Evolutionary conservation across 2,797 vertebrate genomes (phyloP).

Genomic region (Melanogrammus aeglefinus): DNA sequence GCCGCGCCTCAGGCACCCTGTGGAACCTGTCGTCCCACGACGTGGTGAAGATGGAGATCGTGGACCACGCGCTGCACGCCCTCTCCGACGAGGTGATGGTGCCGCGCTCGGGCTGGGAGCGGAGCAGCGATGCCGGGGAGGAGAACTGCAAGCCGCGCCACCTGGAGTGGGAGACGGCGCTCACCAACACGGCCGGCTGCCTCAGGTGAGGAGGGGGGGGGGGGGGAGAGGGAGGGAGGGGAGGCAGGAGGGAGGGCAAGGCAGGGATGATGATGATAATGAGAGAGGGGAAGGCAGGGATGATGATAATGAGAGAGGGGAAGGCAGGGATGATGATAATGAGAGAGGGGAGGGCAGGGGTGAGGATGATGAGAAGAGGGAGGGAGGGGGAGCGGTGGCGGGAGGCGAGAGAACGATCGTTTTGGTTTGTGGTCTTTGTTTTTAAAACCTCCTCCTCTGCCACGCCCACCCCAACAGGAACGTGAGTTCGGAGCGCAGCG

Average conservation of each 20-base stretch:
- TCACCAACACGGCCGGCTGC: conserved; percentile 97
- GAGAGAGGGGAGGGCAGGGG: not conserved
- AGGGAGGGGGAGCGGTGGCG: not conserved
- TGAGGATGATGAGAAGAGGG: not conserved
- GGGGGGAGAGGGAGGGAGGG: conserved; percentile 2
- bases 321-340: too few relatives aligned
- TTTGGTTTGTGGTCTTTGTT: conserved; percentile 25
- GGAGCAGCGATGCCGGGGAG: conserved; percentile 73
- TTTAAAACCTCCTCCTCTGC: conserved; percentile 14
- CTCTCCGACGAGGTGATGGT: conserved; percentile 91
- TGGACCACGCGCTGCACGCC: conserved; percentile 92
- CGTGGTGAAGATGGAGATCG: conserved; percentile 97
- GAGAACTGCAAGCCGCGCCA: conserved; percentile 93
- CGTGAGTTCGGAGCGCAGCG: conserved; percentile 93
- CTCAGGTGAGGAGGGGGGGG: conserved; percentile 76
- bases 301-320: too few relatives aligned
- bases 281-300: not conserved
- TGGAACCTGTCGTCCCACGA: conserved; percentile 98
- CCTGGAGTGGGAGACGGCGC: conserved; percentile 91
- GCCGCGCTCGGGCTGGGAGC: conserved; percentile 92
- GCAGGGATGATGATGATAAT: not conserved
- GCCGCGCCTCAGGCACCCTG: conserved; percentile 79
- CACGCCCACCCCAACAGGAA: conserved; percentile 74
- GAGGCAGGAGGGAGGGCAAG: conserved; percentile 13
- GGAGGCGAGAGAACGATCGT: not conserved